Percentiles rank a stretch among this genome's conserved stretches.
Conservation (phyloP, 2,888 invertebrate genomes). For the Catocala sponsa region DNA sequence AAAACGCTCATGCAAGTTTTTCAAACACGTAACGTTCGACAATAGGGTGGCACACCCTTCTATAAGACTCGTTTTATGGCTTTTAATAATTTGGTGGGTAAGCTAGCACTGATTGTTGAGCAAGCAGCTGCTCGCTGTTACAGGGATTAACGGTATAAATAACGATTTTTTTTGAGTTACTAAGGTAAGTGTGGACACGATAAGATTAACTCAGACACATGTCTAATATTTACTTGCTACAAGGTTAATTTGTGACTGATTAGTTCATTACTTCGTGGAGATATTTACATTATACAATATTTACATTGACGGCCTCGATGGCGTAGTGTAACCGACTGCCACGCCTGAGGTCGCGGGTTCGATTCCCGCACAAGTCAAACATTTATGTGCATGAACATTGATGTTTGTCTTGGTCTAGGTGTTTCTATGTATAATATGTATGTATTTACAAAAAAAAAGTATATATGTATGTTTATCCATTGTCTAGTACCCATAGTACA, state of each 20-base stretch:
- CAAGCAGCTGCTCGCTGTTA: conserved; percentile 79
- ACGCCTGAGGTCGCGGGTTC: no score
- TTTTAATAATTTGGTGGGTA: conserved; percentile 86
- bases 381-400: no score
- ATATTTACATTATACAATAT: no score
- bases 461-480: no score
- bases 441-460: no score
- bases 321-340: no score
- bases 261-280: not conserved
- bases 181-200: conserved; percentile 63
- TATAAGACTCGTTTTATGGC: conserved; percentile 85
- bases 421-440: no score
- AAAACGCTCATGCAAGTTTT: conserved; percentile 76
- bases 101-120: conserved; percentile 84
- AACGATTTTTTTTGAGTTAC: conserved; percentile 65
- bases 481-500: no score
- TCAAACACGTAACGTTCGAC: conserved; percentile 77
- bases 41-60: conserved; percentile 85
- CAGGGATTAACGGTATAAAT: conserved; percentile 76
- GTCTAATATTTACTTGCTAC: conserved; percentile 49
- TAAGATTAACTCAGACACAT: conserved; percentile 57
- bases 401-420: no score
- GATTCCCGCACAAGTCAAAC: no score
- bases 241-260: conserved; percentile 26
- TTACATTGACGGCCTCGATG: no score